These are phyloP conservation scores for Falco berigora DNA, from an alignment of 2,797 vertebrate species.

Conservation along the genomic window DNA sequence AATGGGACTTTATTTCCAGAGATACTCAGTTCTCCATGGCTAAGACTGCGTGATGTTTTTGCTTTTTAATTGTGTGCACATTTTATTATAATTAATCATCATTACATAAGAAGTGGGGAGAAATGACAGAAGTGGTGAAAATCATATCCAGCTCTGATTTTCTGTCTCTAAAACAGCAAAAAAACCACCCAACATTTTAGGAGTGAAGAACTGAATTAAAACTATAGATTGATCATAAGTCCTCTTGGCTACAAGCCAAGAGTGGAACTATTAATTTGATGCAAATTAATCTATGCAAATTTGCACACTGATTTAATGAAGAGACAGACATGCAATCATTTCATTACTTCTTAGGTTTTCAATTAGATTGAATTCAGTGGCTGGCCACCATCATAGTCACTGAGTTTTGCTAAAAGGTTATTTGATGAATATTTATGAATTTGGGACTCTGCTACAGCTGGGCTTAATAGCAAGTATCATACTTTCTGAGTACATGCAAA, in stretches of 20 bases:
- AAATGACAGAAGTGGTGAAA: neutral
- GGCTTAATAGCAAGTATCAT: conserved; percentile 42
- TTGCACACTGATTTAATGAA: conserved; percentile 63
- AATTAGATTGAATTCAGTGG: conserved; percentile 60
- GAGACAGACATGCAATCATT: conserved; percentile 56
- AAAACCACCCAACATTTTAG: neutral
- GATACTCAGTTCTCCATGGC: neutral
- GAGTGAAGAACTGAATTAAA: conserved; percentile 19
- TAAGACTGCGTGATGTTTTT: neutral
- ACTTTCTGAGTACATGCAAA: conserved; percentile 53
- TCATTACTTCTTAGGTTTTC: conserved; percentile 66
- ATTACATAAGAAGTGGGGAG: neutral
- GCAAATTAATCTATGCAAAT: conserved; percentile 67
- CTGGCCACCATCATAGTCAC: conserved; percentile 13
- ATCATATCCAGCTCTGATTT: neutral
- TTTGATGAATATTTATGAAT: conserved; percentile 68
- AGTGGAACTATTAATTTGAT: conserved; percentile 47
- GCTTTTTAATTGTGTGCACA: neutral
- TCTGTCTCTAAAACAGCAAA: neutral
- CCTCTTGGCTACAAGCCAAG: conserved; percentile 35
- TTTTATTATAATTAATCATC: conserved; percentile 21
- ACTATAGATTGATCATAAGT: conserved; percentile 44
- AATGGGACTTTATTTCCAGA: neutral
- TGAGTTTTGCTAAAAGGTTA: conserved; percentile 65
- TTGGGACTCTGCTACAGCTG: conserved; percentile 19